Base-by-base conservation (phyloP, 2,113 vertebrate species). In the Myrmophylax atrothorax region DNA sequence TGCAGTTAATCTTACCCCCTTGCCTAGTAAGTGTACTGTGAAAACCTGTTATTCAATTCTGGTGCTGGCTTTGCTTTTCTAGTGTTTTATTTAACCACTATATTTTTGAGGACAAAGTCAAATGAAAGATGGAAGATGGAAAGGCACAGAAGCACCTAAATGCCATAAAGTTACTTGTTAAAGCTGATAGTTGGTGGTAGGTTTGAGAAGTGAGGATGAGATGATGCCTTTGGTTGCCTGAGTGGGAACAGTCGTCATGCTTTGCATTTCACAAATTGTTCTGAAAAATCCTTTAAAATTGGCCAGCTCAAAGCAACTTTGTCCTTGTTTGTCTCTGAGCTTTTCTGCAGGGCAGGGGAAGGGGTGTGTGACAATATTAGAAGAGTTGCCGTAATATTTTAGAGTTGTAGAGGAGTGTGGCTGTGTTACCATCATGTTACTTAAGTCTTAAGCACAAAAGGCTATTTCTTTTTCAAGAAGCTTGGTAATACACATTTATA, bases 331-430 rank as follows among this genome's bases (percentile, higher is more conserved):
- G 38, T 7, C 26, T 86, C 33, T 53, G 28, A 67, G 26, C 3
- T 15, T 52, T 28, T 7, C 47, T 11, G 12, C 1, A 1, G 5
- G 22, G 7, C 0, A 1, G 3, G 29, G 9, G 1, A 1, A 12
- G 10, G 1, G 14, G 3, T 1, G 0, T 15, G 28, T 29, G 18
- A 52, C 25, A 35, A 3, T 3, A 1, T 75, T 87, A 29, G 12
- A 42, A 62, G 6, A 25, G 31, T 47, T 68, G 31, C 17, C 56
- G 16, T 59, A 63, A 18, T 60, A 9, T 68, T 90, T 82, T 63
- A 38, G 52, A 28, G 7, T 42, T 72, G 7, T 37, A 56, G 38
- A 47, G 26, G 11, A 46, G 14, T 53, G 4, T 80, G 55, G 22
- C 12, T 22, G 3, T 46, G 8, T 88, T 91, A 89, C 46, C 35